Conservation (phyloP, 2,888 invertebrate species). For the Sclerodermus sp. region DNA sequence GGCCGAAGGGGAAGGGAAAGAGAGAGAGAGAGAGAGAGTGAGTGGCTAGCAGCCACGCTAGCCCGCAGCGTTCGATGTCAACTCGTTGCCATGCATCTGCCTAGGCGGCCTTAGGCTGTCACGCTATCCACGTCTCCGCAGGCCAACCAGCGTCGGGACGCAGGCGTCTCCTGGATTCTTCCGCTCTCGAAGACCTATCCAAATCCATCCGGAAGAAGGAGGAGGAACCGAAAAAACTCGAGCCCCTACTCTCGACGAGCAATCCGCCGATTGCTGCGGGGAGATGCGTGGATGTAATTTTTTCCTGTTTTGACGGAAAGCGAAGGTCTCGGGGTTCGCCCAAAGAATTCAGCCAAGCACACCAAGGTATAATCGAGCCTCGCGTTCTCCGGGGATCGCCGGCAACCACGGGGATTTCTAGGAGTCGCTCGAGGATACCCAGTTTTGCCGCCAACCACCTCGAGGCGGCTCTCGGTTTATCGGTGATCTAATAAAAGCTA, state of each 20-base stretch:
- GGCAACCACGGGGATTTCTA: slow-evolving; percentile 54
- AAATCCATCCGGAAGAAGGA: slow-evolving; percentile 13
- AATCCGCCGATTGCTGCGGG: no score
- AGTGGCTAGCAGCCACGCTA: slow-evolving; percentile 35
- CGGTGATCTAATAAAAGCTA: no score
- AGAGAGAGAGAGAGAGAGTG: no score
- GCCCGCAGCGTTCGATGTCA: slow-evolving; percentile 45
- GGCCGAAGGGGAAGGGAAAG: slow-evolving; percentile 12
- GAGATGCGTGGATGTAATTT: no score
- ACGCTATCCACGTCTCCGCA: slow-evolving; percentile 26
- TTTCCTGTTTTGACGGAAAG: no score
- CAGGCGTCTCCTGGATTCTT: not conserved
- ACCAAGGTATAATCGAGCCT: slow-evolving; percentile 48
- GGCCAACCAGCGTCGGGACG: not conserved
- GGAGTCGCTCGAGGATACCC: slow-evolving; percentile 45
- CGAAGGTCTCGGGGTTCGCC: no score
- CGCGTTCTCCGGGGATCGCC: slow-evolving; percentile 43
- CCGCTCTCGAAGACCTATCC: not conserved
- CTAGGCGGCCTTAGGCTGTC: slow-evolving; percentile 36
- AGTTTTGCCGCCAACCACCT: slow-evolving; percentile 44
- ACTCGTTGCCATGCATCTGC: slow-evolving; percentile 44
- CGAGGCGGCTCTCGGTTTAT: no score
- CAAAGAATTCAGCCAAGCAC: no score
- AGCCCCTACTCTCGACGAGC: no score
- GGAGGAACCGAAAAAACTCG: slow-evolving; percentile 4